A percentile compares a stretch with the other conserved stretches of the same genome.
Evolutionary conservation across 2,113 vertebrate genomes (phyloP).

Genomic region (Aptenodytes forsteri): DNA sequence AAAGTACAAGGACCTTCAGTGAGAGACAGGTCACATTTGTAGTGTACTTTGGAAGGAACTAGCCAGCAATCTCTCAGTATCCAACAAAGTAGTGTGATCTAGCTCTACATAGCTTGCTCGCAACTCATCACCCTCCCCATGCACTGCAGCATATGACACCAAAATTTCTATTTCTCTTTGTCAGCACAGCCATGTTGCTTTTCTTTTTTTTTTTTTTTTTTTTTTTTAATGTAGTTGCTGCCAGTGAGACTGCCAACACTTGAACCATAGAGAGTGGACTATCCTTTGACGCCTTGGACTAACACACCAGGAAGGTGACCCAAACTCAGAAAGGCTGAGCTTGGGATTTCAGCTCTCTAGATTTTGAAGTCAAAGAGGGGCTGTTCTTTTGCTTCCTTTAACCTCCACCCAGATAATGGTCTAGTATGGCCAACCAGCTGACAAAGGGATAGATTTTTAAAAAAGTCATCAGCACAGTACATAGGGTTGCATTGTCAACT

Average conservation of each 20-base stretch:
- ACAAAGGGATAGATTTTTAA: background rate
- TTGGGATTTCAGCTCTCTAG: background rate
- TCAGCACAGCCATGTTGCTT: background rate
- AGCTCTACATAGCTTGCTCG: background rate
- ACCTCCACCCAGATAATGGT: background rate
- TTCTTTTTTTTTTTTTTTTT: background rate
- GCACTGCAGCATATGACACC: background rate
- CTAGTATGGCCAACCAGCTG: background rate
- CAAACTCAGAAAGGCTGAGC: background rate
- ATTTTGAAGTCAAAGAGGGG: background rate
- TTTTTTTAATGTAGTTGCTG: background rate
- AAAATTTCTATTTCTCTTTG: background rate
- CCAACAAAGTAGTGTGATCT: background rate
- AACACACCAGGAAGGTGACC: background rate
- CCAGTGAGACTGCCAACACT: background rate
- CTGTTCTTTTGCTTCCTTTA: background rate
- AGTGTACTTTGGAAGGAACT: background rate
- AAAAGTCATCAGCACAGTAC: background rate
- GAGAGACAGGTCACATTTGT: background rate
- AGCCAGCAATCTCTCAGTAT: background rate
- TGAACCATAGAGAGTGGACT: background rate
- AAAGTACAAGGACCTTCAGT: background rate
- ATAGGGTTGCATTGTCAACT: background rate
- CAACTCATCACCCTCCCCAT: background rate
- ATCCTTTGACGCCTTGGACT: background rate